These are phyloP conservation scores for Ailuropoda melanoleuca DNA, from an alignment of 2,113 vertebrate species.

Conservation along the genomic window DNA sequence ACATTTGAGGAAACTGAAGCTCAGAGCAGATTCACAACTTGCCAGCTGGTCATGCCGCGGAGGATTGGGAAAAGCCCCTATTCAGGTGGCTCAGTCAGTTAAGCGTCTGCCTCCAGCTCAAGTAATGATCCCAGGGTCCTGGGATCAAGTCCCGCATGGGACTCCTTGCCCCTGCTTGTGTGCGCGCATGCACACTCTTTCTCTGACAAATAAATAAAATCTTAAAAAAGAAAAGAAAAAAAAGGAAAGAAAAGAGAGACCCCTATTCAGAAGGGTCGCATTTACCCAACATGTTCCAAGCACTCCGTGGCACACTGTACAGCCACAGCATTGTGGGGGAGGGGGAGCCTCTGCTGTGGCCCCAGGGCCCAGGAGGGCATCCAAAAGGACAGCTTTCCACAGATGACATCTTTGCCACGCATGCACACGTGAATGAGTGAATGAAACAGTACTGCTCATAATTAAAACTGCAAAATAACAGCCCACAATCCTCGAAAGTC, in stretches of 20 bases:
- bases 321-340: background rate
- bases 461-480: background rate
- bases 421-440: background rate
- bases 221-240: background rate
- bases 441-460: background rate
- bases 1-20: background rate
- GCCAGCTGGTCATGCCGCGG: background rate
- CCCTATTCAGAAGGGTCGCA: background rate
- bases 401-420: background rate
- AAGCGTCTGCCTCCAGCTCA: background rate
- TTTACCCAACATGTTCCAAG: background rate
- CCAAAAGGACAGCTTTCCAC: background rate
- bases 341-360: background rate
- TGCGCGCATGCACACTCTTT: no score
- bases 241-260: background rate
- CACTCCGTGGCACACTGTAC: rapidly evolving
- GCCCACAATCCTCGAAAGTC: background rate
- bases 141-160: background rate
- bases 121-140: background rate
- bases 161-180: background rate
- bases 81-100: background rate
- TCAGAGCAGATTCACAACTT: background rate
- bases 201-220: background rate
- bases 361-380: background rate
- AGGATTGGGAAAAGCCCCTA: background rate